Base-by-base conservation (phyloP, 2,113 vertebrate species). In the Oenanthe oenanthe region DNA sequence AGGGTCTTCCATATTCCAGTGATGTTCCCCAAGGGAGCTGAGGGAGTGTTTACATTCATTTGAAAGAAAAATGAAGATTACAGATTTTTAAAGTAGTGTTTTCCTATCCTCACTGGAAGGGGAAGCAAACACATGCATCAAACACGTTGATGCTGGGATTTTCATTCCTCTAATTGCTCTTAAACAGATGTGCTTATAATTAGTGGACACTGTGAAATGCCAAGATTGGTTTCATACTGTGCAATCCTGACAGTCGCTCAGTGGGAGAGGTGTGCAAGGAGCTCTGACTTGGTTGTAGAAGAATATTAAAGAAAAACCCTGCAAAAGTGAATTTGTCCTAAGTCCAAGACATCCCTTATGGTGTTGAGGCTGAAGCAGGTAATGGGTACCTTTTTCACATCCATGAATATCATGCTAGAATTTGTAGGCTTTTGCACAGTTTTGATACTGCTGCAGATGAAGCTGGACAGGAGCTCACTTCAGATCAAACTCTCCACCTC, bases 21-120 rank as follows among this genome's bases (percentile, higher is more conserved):
- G 20, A 45, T 21, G 8, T 17, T 93, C 72, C 40, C 47, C 42
- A 38, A 25, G 36, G 70, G 7, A 85, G 31, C 38, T 70, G 65
- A 76, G 8, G 13, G 25, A 89, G n/a, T 4, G 0, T 88, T 91
- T 90, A 71, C 56, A 45, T 83, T 95, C 84, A 56, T 74, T 90
- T 95, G 73, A 92, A 96, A 87, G 71, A 95, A 40, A 87, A 92
- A 97, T 80, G 5, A 80, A 85, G 68, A 93, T 85, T 93, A 78
- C 92, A 94, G 91, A 38, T 95, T 93, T 96, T 94, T 83, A 83
- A 85, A 93, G 77, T 12, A 72, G 24, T 87, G 56, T 89, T 91
- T 91, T 91, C 57, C 72, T 85, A 88, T 67, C 77, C 65, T 85
- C 42, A 75, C 80, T 94, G 42, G 53, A 80, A 88, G 57, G 89